These are phyloP conservation scores for Tetraneura akinire DNA, from an alignment of 1,140 invertebrate genomes.

Conservation along the genomic window DNA sequence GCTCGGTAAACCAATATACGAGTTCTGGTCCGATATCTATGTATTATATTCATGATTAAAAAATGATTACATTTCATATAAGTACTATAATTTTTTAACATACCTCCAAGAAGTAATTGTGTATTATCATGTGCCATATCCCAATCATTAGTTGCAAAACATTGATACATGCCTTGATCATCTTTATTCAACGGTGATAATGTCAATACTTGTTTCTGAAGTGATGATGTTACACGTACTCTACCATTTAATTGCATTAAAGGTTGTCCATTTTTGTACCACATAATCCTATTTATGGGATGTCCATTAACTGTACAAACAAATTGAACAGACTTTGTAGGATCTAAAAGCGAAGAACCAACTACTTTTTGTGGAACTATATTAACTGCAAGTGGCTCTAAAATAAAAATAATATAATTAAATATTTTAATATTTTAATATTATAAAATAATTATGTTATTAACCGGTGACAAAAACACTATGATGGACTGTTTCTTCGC, in stretches of 20 bases:
- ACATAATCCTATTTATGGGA: conserved; percentile 77
- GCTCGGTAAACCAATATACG: conserved; percentile 85
- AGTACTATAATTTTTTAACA: conserved; percentile 55
- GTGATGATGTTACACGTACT: conserved; percentile 54
- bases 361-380: conserved; percentile 66
- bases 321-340: conserved; percentile 78
- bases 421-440: not conserved
- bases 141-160: conserved; percentile 81
- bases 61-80: not conserved
- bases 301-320: conserved; percentile 84
- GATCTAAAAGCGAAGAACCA: conserved; percentile 73
- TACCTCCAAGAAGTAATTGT: conserved; percentile 82
- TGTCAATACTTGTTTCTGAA: conserved; percentile 60
- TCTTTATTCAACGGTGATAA: conserved; percentile 73
- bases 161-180: conserved; percentile 88
- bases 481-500: conserved; percentile 75
- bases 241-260: conserved; percentile 52
- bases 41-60: conserved; percentile 48
- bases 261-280: conserved; percentile 61
- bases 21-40: conserved; percentile 81
- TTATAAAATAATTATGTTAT: not conserved
- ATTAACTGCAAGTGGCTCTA: conserved; percentile 73
- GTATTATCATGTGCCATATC: conserved; percentile 82
- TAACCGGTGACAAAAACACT: conserved; percentile 40
- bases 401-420: conserved; percentile 54